These are phyloP conservation scores for Actenoides hombroni DNA, from an alignment of 2,113 vertebrate species.

Conservation along the genomic window DNA sequence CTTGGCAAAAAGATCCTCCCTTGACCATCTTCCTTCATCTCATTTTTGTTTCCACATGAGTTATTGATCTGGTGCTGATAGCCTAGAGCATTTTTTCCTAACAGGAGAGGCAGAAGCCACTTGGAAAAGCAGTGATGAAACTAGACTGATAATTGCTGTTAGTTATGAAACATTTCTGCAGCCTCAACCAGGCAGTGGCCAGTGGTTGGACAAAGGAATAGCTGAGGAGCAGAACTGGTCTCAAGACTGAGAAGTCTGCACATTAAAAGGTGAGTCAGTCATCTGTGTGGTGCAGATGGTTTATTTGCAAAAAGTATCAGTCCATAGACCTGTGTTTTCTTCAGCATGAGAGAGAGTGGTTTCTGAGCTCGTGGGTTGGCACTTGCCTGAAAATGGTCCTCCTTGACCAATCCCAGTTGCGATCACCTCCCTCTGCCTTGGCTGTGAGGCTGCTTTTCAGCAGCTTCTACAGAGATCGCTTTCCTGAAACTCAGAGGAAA, in stretches of 20 bases:
- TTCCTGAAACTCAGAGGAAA: not conserved
- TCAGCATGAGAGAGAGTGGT: not conserved
- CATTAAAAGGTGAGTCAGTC: not conserved
- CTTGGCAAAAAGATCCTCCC: not conserved
- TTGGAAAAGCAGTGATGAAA: slow-evolving; percentile 35
- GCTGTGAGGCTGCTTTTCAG: not conserved
- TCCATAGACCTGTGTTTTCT: not conserved
- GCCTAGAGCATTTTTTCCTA: slow-evolving; percentile 40
- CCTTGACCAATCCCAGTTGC: not conserved
- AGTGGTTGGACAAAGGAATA: not conserved
- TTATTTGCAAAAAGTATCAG: not conserved
- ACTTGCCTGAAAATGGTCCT: not conserved
- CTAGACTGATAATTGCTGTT: not conserved
- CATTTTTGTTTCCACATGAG: slow-evolving; percentile 4
- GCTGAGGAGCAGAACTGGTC: not conserved
- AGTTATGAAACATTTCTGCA: not conserved
- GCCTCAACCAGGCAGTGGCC: not conserved
- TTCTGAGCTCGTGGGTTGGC: not conserved
- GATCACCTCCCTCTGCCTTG: not conserved
- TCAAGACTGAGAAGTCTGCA: not conserved
- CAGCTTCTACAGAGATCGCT: not conserved
- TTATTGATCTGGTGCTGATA: slow-evolving; percentile 35
- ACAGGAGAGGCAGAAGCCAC: not conserved
- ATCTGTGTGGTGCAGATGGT: not conserved
- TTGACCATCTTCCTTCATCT: not conserved